A percentile compares a stretch with the other conserved stretches of the same genome.
phyloP scores from a whole-genome alignment of 2,888 invertebrate genomes.

The Apamea crenata region DNA sequence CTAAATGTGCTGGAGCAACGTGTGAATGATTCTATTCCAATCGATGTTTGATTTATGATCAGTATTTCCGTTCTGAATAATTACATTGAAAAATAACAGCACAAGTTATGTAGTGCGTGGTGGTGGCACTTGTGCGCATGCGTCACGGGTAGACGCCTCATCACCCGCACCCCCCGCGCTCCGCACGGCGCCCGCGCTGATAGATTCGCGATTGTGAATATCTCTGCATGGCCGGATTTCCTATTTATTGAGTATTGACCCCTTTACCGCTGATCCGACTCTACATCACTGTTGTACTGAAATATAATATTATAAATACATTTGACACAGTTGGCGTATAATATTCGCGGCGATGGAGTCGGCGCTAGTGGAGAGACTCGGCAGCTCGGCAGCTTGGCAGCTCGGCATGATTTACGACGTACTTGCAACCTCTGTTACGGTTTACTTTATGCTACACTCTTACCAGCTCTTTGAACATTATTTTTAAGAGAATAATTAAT shows the following conservation, averaged over 20 bases:
- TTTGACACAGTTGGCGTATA: conserved; percentile 38
- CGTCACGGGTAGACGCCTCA: conserved; percentile 65
- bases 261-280: conserved; percentile 65
- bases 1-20: conserved; percentile 43
- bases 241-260: conserved; percentile 73
- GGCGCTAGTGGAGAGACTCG: conserved; percentile 10
- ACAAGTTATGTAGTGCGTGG: conserved; percentile 42
- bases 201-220: conserved; percentile 59
- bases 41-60: conserved; percentile 59
- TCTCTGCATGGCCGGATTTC: conserved; percentile 33
- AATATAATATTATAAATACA: conserved; percentile 52
- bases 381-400: conserved; percentile 19
- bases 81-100: conserved; percentile 64
- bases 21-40: conserved; percentile 64
- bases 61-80: conserved; percentile 64
- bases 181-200: conserved; percentile 56
- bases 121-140: conserved; percentile 64
- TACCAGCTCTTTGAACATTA: conserved; percentile 51
- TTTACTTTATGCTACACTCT: conserved; percentile 42
- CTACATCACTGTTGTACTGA: conserved; percentile 56
- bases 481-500: conserved; percentile 42
- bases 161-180: conserved; percentile 24
- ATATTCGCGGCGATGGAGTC: not conserved
- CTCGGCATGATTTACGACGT: conserved; percentile 40
- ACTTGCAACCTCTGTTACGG: conserved; percentile 20